phyloP scores from a whole-genome alignment of 2,888 invertebrate genomes.

The Phytoseiulus persimilis region DNA sequence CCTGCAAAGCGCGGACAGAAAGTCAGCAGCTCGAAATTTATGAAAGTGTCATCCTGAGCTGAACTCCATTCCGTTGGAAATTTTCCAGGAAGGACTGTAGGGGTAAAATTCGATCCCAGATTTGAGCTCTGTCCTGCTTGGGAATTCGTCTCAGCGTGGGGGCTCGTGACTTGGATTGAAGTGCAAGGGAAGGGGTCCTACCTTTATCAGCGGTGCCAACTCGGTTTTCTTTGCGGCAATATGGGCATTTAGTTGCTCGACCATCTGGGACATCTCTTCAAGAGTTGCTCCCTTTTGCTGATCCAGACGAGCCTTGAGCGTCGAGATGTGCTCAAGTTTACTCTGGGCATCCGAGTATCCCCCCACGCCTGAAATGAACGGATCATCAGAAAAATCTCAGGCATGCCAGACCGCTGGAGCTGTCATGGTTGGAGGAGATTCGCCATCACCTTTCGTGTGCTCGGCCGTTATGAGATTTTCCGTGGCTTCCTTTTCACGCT shows the following conservation, averaged over 20 bases:
- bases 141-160: too few species aligned
- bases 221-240: constrained; percentile 61
- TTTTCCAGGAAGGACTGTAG: too few species aligned
- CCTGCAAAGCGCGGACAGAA: constrained; percentile 48
- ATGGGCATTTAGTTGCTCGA: constrained; percentile 54
- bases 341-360: constrained; percentile 56
- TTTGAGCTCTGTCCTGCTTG: too few species aligned
- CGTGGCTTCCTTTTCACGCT: constrained; percentile 53
- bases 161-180: too few species aligned
- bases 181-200: neutral
- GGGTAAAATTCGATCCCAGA: too few species aligned
- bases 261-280: constrained; percentile 55
- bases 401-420: neutral
- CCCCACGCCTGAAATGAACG: constrained; percentile 48
- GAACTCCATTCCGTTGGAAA: too few species aligned
- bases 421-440: neutral
- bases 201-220: constrained; percentile 55
- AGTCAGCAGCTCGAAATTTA: too few species aligned
- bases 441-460: neutral
- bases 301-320: constrained; percentile 54
- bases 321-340: constrained; percentile 57
- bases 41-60: too few species aligned
- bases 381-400: neutral
- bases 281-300: constrained; percentile 54
- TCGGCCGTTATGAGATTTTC: constrained; percentile 55